A percentile compares a stretch with the other conserved stretches of the same genome.
Evolutionary conservation across 2,797 vertebrate genomes (phyloP).

Genomic region (Apodemus agrarius): DNA sequence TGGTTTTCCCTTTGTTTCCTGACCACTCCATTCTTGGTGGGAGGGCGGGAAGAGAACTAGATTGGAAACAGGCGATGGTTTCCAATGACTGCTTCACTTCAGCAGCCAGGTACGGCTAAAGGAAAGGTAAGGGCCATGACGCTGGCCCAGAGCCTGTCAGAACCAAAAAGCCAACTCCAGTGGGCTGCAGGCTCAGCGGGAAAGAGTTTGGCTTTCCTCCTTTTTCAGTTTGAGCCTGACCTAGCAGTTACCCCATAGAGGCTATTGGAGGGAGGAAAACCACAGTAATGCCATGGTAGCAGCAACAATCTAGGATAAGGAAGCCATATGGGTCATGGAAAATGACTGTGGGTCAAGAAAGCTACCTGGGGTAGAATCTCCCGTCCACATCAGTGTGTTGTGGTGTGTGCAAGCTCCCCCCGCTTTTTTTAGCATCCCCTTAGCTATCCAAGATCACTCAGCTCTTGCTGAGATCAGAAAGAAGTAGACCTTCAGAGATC

Average conservation of each 20-base stretch:
- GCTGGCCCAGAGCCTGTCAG: neutral
- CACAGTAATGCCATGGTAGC: neutral
- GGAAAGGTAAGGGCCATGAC: neutral
- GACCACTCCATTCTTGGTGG: neutral
- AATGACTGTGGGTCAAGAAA: neutral
- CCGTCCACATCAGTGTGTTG: neutral
- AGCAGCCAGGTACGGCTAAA: neutral
- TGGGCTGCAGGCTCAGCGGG: neutral
- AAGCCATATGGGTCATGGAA: neutral
- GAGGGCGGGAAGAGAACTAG: neutral
- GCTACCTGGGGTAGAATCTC: neutral
- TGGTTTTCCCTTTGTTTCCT: neutral
- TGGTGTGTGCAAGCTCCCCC: too few relatives aligned
- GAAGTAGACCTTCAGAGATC: neutral
- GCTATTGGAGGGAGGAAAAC: too few relatives aligned
- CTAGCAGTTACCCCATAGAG: neutral
- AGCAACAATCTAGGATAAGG: neutral
- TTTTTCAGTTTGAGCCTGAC: neutral
- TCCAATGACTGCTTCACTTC: neutral
- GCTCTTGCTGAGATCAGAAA: neutral
- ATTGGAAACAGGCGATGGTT: neutral
- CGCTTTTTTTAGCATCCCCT: neutral
- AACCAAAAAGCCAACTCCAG: neutral
- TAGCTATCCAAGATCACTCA: neutral
- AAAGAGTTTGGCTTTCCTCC: neutral